These are phyloP conservation scores for Melopsittacus undulatus DNA, from an alignment of 2,797 vertebrate genomes.

Conservation along the genomic window DNA sequence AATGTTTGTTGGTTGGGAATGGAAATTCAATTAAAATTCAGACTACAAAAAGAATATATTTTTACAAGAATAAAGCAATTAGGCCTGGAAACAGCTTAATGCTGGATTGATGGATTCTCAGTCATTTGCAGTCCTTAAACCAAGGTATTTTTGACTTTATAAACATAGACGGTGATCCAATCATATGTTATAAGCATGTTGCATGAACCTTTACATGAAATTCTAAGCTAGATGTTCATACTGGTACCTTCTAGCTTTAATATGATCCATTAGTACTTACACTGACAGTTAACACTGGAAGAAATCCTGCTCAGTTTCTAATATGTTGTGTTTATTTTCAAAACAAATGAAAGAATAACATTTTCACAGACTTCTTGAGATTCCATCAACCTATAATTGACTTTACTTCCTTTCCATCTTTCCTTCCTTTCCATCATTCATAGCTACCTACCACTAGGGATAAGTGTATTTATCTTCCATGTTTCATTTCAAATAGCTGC, in stretches of 20 bases:
- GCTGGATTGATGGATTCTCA: neutral
- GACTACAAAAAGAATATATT: neutral
- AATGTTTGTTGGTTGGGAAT: neutral
- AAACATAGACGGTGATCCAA: neutral
- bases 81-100: conserved; percentile 13
- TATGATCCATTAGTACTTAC: neutral
- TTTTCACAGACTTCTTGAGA: neutral
- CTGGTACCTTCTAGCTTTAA: neutral
- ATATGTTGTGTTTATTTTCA: conserved; percentile 11
- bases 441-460: neutral
- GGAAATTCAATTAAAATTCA: conserved; percentile 8
- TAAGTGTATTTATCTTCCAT: neutral
- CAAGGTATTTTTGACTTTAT: neutral
- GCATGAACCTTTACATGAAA: neutral
- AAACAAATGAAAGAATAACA: conserved; percentile 46
- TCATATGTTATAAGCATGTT: neutral
- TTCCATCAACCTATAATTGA: neutral
- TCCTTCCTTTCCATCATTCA: neutral
- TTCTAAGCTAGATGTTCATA: neutral
- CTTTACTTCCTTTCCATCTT: conserved; percentile 5
- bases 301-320: conserved; percentile 10
- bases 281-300: neutral
- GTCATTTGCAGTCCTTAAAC: neutral
- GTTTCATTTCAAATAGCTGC: neutral
- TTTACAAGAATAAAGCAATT: conserved; percentile 19